These are phyloP conservation scores for Acipenser oxyrinchus DNA, from an alignment of 2,797 vertebrate genomes.

Conservation along the genomic window DNA sequence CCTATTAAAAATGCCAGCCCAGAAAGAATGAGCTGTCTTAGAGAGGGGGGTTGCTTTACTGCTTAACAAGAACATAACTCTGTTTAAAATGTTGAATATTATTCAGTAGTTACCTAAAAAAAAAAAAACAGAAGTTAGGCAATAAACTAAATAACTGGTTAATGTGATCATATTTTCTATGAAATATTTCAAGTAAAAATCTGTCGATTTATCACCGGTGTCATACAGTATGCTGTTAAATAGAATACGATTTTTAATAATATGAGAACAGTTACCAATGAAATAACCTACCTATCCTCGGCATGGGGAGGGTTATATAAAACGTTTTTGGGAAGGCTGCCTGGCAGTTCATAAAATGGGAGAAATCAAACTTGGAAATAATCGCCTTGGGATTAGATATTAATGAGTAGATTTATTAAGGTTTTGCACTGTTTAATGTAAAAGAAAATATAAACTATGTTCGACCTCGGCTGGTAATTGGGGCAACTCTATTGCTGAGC, in stretches of 20 bases:
- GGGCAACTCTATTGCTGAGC: too few relatives aligned
- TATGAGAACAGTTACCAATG: constrained; percentile 44
- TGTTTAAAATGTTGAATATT: constrained; percentile 19
- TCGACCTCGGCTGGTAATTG: too few relatives aligned
- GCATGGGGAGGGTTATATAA: constrained; percentile 32
- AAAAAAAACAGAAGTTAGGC: too few relatives aligned
- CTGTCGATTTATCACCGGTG: too few relatives aligned
- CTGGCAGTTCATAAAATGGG: not conserved
- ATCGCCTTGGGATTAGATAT: not conserved
- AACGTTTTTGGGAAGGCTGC: not conserved
- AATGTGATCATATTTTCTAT: too few relatives aligned
- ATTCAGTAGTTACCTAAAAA: not conserved
- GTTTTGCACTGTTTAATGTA: too few relatives aligned
- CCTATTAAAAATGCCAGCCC: constrained; percentile 61
- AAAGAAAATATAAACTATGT: too few relatives aligned
- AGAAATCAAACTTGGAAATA: not conserved
- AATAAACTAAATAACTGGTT: too few relatives aligned
- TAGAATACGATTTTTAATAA: constrained; percentile 10
- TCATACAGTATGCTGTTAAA: too few relatives aligned
- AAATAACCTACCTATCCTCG: constrained; percentile 53
- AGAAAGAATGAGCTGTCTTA: constrained; percentile 40
- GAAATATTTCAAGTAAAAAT: too few relatives aligned
- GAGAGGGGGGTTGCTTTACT: constrained; percentile 26
- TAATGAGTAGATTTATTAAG: too few relatives aligned
- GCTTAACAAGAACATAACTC: constrained; percentile 22